These are phyloP conservation scores for Chrysochloris asiatica DNA, from an alignment of 2,113 vertebrate genomes.

Conservation along the genomic window DNA sequence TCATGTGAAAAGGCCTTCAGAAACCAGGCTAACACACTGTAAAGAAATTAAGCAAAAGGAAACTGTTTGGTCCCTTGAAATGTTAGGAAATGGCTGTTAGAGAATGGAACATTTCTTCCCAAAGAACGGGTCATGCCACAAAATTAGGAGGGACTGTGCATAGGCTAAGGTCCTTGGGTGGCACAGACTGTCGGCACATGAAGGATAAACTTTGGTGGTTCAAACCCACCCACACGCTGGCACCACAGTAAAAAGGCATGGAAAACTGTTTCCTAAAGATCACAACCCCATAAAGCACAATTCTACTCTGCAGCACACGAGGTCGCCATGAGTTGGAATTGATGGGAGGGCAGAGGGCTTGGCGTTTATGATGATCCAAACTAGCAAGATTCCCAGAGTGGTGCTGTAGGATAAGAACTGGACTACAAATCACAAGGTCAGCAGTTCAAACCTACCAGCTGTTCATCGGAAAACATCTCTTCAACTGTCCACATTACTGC, in stretches of 20 bases:
- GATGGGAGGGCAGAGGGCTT: neutral
- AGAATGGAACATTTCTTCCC: neutral
- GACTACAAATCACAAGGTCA: no score
- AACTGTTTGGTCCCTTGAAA: neutral
- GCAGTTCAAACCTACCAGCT: no score
- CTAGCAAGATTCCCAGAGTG: neutral
- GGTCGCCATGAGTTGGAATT: neutral
- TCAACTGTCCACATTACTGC: neutral
- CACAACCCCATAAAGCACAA: neutral
- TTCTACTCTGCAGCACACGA: neutral
- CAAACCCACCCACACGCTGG: neutral
- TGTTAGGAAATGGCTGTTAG: neutral
- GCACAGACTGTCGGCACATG: neutral
- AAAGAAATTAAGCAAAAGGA: neutral
- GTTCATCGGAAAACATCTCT: no score
- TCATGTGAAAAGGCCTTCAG: neutral
- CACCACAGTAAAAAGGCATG: neutral
- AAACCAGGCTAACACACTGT: fast-evolving
- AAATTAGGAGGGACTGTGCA: neutral
- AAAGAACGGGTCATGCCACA: neutral
- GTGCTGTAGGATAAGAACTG: no score
- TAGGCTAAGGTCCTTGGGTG: neutral
- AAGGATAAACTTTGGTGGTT: neutral
- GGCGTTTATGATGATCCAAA: neutral
- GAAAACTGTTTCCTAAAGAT: neutral